Conservation (phyloP, 2,797 vertebrate species). For the Parauchenoglanis punctatus region DNA sequence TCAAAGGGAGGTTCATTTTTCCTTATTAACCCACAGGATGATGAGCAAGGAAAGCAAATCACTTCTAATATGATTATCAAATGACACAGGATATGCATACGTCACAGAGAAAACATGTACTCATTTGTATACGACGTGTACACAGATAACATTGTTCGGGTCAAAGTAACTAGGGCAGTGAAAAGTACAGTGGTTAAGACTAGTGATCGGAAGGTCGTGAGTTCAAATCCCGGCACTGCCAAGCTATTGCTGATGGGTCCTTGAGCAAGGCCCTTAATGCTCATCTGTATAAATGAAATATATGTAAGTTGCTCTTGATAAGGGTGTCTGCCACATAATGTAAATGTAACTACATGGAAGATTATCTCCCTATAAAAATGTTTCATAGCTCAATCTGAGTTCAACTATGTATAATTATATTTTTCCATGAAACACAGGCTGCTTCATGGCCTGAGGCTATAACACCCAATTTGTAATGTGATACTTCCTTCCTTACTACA, state of each 20-base stretch:
- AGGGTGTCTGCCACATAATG: too few relatives aligned
- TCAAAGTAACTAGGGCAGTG: not conserved
- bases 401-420: slow-evolving; percentile 47
- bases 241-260: too few relatives aligned
- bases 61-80: slow-evolving; percentile 33
- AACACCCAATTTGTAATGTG: slow-evolving; percentile 60
- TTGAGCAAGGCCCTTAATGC: too few relatives aligned
- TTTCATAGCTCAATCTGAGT: not conserved
- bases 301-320: too few relatives aligned
- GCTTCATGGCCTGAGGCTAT: slow-evolving; percentile 58
- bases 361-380: not conserved
- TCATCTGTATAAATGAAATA: too few relatives aligned
- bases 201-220: too few relatives aligned
- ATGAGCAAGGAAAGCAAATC: slow-evolving; percentile 15
- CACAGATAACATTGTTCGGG: not conserved
- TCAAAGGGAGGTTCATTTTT: slow-evolving; percentile 28
- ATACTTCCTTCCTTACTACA: slow-evolving; percentile 68
- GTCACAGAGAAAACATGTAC: slow-evolving; percentile 14
- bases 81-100: slow-evolving; percentile 26
- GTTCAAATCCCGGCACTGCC: too few relatives aligned
- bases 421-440: slow-evolving; percentile 60
- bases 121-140: slow-evolving; percentile 21
- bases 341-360: not conserved
- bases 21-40: slow-evolving; percentile 39
- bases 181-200: too few relatives aligned